Base-by-base conservation (phyloP, 2,797 vertebrate species). In the Lycodopsis pacificus region DNA sequence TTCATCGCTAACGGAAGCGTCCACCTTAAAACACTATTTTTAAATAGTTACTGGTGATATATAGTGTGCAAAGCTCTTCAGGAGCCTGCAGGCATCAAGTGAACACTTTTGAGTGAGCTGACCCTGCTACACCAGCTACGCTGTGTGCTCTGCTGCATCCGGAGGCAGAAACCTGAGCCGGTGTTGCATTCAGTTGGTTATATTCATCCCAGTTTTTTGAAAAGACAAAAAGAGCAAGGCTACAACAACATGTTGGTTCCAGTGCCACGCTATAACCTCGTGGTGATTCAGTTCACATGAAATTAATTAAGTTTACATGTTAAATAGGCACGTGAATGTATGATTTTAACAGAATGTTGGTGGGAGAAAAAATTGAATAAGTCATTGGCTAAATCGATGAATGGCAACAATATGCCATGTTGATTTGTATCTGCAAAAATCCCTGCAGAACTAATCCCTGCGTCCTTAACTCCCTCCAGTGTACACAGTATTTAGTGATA, bases 1-100 rank as follows among this genome's bases (percentile, higher is more conserved):
- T 78, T 81, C 64, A 73, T 63, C 42, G 53, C 49, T 46, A 70
- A 79, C 80, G 48, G 15, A 59, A 48, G 5, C 72, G 44, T 73
- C 34, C 40, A 46, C 20, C n/a, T n/a, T 77, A 48, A 79, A 86
- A 53, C 36, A 25, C 36, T 4, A 22, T 64, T 77, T 12, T 42
- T 65, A 74, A 62, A 57, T 38, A 25, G 36, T 67, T 36, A 25
- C 40, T 15, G 46, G 36, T 54, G 38, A 22, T 36, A 22, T 36
- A 32, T 1, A 46, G 38, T 6, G n/a, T 65, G 30, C 36, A 11
- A n/a, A 65, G 76, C 71, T 88, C 74, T 77, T 22, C 73, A 62
- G 75, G n/a, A 81, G 85, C 82, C 82, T 49, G 59, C 67, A 73
- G 83, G 76, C 83, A 68, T 76, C 34, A 46, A 58, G 71, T 65